These are phyloP conservation scores for Acanthosepion lycidas DNA, from an alignment of 2,888 invertebrate genomes.

Conservation along the genomic window DNA sequence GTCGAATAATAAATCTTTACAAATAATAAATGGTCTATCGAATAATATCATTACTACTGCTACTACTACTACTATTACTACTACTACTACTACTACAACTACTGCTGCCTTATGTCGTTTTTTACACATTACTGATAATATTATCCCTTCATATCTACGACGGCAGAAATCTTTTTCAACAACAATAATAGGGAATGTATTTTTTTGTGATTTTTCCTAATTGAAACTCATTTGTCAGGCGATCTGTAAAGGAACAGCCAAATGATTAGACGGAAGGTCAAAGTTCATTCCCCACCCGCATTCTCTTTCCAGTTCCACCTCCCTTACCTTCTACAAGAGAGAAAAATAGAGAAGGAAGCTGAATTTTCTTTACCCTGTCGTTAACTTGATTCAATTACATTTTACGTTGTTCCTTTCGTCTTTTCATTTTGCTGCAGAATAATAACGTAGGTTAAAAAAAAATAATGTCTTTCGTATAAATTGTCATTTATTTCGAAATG, in stretches of 20 bases:
- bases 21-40: too few species aligned
- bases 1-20: too few species aligned
- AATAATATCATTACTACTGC: too few species aligned
- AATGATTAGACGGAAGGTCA: conserved; percentile 13
- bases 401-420: background rate
- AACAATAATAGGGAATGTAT: background rate
- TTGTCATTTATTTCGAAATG: background rate
- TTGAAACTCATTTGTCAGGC: conserved; percentile 10
- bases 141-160: too few species aligned
- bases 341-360: too few species aligned
- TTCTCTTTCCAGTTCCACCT: background rate
- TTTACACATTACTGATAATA: too few species aligned
- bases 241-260: background rate
- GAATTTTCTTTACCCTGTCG: background rate
- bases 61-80: too few species aligned
- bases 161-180: too few species aligned
- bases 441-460: background rate
- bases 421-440: background rate
- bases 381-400: background rate
- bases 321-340: background rate
- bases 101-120: too few species aligned
- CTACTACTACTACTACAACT: too few species aligned
- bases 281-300: background rate
- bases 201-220: background rate
- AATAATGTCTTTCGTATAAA: background rate